Conservation (phyloP, 2,888 invertebrate genomes). For the Agrochola lota region DNA sequence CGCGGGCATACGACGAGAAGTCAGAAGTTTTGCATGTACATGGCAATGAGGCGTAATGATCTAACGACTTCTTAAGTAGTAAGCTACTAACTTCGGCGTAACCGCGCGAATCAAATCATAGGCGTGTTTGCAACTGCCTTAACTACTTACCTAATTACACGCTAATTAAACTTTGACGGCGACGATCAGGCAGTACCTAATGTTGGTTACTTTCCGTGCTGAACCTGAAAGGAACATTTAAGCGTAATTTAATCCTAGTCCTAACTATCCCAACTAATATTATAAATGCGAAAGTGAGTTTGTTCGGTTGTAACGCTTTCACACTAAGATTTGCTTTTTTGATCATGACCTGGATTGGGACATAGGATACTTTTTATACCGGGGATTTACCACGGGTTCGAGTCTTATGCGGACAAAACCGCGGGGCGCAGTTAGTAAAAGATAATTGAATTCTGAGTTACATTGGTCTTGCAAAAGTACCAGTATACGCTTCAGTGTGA, state of each 20-base stretch:
- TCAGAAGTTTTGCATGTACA: constrained; percentile 11
- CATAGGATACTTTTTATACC: too few species aligned
- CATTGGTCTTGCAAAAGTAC: neutral
- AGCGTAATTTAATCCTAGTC: neutral
- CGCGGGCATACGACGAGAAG: neutral
- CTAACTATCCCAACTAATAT: too few species aligned
- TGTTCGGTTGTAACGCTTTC: too few species aligned
- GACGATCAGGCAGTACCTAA: neutral
- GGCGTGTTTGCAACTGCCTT: constrained; percentile 45
- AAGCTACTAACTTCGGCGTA: constrained; percentile 35
- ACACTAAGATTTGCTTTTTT: too few species aligned
- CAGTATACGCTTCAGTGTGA: neutral
- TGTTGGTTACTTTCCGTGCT: constrained; percentile 11
- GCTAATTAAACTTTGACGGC: constrained; percentile 51
- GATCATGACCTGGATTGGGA: too few species aligned
- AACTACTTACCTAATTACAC: constrained; percentile 53
- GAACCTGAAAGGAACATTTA: neutral
- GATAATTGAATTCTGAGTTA: neutral
- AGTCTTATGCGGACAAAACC: too few species aligned
- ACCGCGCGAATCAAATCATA: constrained; percentile 52
- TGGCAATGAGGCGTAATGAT: constrained; percentile 25
- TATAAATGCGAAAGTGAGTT: too few species aligned
- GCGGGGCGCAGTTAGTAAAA: too few species aligned
- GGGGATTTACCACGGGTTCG: too few species aligned
- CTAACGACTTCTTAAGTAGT: constrained; percentile 27